Base-by-base conservation (phyloP, 2,888 invertebrate genomes). In the Marronus borbonicus region DNA sequence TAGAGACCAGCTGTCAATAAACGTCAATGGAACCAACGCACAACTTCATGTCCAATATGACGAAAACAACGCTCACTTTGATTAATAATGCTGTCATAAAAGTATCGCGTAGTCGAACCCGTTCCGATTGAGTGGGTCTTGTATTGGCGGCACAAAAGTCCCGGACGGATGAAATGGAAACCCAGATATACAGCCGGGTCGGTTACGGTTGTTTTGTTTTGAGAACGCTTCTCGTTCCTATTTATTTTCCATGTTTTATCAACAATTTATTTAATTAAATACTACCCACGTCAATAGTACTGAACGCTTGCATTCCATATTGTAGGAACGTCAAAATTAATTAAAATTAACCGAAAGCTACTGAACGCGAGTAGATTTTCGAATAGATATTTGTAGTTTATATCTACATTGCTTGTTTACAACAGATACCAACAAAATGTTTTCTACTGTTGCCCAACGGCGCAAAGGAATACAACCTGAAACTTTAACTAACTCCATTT, bases 31-130 rank as follows among this genome's bases (percentile, higher is more conserved):
- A n/a, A 74, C 60, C 39, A 62, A 60, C 58, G 72, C 58, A 60
- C 72, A 60, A 49, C 72, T 74, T 74, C 76, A 68, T 76, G 68
- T 76, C 76, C 76, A 78, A 74, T 74, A 70, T 78, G 80, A 80
- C 80, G 76, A 80, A 78, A 76, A 74, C 80, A 80, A 76, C 77
- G 72, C 62, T 76, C 78, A 72, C 76, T 74, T 80, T 80, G 80
- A 80, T 80, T 80, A 80, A 78, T 80, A 80, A 78, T 76, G 78
- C 78, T 76, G 80, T 80, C 78, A 78, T 78, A 76, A 80, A 80
- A 80, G 78, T 78, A 76, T 77, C 78, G 80, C 76, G 80, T 76
- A 80, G 78, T 80, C 76, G 76, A 78, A 74, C 62, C 49, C 72
- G 72, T 74, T 60, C 28, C 72, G 72, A 74, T 74, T 14, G 72